Evolutionary conservation across 1,140 invertebrate genomes (phyloP), one percentile per base, ranked within the genome.

Genomic region (Tribolium madens): DNA sequence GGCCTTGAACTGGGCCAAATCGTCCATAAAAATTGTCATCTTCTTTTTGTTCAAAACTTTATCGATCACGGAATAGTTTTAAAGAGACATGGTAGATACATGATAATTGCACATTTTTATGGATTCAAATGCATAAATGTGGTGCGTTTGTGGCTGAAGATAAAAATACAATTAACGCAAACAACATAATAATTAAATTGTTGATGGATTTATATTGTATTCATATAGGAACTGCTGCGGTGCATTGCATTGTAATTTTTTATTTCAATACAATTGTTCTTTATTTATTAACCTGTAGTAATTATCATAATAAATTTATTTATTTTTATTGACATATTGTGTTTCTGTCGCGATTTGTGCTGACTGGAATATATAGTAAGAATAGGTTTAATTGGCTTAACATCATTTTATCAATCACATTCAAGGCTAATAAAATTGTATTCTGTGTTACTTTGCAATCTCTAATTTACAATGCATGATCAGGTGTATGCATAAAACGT

Each of bases 221-320:
- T 21, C 18, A 10, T 57, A 18, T 57, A 57, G 17, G 26, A 64
- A 64, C 3, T 64, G 57, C 57, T 26, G 31, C 3, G 14, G 57
- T 33, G 26, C 57, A 64, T 57, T 57, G 52, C 17, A 18, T 42
- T 42, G 36, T 42, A 42, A 42, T 10, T 33, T 64, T 64, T 64
- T 26, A 64, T 64, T 64, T 3, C 26, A 26, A 60, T 26, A 26
- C 36, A 42, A 42, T 42, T 42, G 36, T 42, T 42, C 5, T 42
- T 64, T 64, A 26, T 64, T 64, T 33, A 64, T 64, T 64, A n/a
- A 12, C 21, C 57, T 64, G 26, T 12, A 6, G 3, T 21, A 12
- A 64, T 64, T 64, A 64, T 64, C 57, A 64, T 64, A 64, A 64
- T 33, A 64, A 57, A 57, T 57, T 57, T 64, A 64, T 64, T 64